Percentiles rank a stretch among this genome's conserved stretches.
Conservation (phyloP, 2,888 invertebrate species). For the Volucella inanis region DNA sequence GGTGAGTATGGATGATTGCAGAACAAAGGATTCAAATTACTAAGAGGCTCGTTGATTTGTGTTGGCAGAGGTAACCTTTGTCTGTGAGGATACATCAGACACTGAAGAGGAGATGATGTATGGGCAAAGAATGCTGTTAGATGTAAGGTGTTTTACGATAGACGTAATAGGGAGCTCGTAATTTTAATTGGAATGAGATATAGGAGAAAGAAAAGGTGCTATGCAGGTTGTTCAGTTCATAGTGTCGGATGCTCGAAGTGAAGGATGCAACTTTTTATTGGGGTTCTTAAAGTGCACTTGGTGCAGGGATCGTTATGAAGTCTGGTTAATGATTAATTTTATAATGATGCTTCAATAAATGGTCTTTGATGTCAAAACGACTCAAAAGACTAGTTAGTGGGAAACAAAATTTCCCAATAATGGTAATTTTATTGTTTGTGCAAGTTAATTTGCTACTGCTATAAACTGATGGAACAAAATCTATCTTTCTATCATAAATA, state of each 20-base stretch:
- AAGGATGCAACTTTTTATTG: too few species aligned
- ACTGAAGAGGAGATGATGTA: conserved; percentile 52
- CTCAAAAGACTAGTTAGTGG: too few species aligned
- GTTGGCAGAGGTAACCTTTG: conserved; percentile 63
- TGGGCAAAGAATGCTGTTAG: conserved; percentile 45
- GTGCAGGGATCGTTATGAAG: too few species aligned
- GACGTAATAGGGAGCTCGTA: conserved; percentile 61
- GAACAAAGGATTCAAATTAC: conserved; percentile 65
- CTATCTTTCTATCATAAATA: too few species aligned
- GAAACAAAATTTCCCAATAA: too few species aligned
- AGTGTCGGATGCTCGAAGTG: not conserved
- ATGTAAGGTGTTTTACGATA: conserved; percentile 64
- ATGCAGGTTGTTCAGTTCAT: conserved; percentile 51
- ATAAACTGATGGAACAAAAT: too few species aligned
- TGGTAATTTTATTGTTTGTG: too few species aligned
- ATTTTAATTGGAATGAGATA: conserved; percentile 62
- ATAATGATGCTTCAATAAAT: too few species aligned
- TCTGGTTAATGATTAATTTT: too few species aligned
- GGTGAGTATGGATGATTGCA: conserved; percentile 17
- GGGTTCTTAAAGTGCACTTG: too few species aligned
- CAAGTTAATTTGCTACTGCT: too few species aligned
- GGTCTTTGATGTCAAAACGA: too few species aligned
- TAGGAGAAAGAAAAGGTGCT: conserved; percentile 17
- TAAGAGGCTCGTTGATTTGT: conserved; percentile 58
- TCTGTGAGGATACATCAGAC: conserved; percentile 19